Evolutionary conservation across 1,140 invertebrate genomes (phyloP).

Genomic region (Tetramorium parvispinum): DNA sequence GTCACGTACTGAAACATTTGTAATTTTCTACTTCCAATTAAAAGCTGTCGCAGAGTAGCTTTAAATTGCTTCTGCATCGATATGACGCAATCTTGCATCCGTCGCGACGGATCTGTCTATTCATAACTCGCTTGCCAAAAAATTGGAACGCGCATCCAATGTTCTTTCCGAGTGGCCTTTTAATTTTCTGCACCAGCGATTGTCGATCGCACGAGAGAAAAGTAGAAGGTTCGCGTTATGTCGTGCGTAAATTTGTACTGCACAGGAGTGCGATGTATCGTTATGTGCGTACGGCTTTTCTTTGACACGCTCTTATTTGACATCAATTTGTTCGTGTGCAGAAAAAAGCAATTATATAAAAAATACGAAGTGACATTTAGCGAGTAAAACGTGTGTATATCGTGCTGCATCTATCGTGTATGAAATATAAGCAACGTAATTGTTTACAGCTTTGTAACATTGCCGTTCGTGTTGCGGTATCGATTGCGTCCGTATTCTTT

Average conservation of each 20-base stretch:
- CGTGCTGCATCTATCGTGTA: not conserved
- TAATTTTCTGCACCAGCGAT: constrained; percentile 37
- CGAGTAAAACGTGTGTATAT: not conserved
- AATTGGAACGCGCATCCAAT: constrained; percentile 5
- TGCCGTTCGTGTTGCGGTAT: not conserved
- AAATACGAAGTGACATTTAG: not conserved
- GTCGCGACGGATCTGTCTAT: not conserved
- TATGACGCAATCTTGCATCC: constrained; percentile 17
- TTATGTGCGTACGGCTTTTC: not conserved
- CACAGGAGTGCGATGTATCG: not conserved
- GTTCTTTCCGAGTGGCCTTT: constrained; percentile 5
- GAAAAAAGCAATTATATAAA: not conserved
- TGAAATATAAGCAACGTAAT: constrained; percentile 17
- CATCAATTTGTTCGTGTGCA: not conserved
- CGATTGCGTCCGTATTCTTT: constrained; percentile 1
- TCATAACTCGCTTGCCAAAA: constrained; percentile 19
- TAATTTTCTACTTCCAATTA: constrained; percentile 22
- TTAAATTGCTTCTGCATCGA: constrained; percentile 25
- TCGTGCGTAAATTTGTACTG: constrained; percentile 24
- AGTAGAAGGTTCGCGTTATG: not conserved
- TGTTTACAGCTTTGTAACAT: constrained; percentile 4
- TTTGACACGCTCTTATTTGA: not conserved
- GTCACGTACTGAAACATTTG: not conserved
- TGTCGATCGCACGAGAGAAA: not conserved
- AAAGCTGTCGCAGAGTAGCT: not conserved